Percentiles rank a stretch among this genome's conserved stretches.
Evolutionary conservation across 2,888 invertebrate genomes (phyloP).

Genomic region (Amphipyra tragopoginis): DNA sequence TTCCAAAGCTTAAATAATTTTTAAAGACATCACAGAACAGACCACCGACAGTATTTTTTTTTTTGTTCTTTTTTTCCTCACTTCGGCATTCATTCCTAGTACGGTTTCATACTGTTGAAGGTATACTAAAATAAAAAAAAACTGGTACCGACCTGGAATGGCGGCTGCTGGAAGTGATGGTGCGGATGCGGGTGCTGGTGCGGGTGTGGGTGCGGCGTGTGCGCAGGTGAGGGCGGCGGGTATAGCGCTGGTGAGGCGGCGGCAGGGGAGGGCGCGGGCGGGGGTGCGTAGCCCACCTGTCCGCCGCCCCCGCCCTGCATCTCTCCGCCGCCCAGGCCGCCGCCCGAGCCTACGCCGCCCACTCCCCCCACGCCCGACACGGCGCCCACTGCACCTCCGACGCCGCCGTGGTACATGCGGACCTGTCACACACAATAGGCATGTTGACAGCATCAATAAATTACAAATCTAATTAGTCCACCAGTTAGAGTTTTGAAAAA

Average conservation of each 20-base stretch:
- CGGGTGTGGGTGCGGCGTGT: constrained; percentile 83
- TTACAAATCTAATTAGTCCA: no score
- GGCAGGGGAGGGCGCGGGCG: constrained; percentile 81
- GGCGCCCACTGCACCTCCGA: constrained; percentile 49
- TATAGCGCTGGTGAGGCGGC: constrained; percentile 85
- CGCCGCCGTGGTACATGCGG: constrained; percentile 91
- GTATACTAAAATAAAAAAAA: no score
- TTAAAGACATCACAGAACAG: no score
- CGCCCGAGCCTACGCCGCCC: constrained; percentile 63
- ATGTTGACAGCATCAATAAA: no score
- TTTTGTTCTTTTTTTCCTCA: no score
- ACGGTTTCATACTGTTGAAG: no score
- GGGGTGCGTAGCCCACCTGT: constrained; percentile 77
- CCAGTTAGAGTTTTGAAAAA: no score
- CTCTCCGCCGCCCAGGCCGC: constrained; percentile 71
- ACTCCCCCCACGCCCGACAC: constrained; percentile 64
- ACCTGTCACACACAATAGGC: constrained; percentile 85
- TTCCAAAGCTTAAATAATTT: no score
- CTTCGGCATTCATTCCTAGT: no score
- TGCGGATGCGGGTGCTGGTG: constrained; percentile 71
- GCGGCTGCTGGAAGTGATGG: constrained; percentile 84
- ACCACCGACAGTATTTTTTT: no score
- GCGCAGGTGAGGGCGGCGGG: constrained; percentile 87
- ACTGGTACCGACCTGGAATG: constrained; percentile 77
- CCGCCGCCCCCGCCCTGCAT: constrained; percentile 61